Conservation (phyloP, 2,113 vertebrate genomes). For the Cavia aperea region DNA sequence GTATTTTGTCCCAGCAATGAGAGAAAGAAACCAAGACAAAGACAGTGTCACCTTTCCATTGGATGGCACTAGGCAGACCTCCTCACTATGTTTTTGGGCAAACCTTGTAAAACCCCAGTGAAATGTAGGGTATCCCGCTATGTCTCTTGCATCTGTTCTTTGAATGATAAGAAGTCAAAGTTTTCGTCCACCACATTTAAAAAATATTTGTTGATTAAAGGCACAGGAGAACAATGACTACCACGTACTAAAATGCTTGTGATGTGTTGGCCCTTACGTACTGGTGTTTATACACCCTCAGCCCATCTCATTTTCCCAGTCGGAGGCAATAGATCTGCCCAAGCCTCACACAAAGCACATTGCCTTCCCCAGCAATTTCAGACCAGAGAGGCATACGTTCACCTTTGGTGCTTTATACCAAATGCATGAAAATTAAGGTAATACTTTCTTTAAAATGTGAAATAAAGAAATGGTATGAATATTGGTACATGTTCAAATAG, state of each 20-base stretch:
- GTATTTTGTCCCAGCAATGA: too few species aligned
- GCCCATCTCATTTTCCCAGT: not conserved
- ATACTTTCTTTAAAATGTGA: not conserved
- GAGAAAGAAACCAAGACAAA: too few species aligned
- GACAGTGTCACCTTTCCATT: not conserved
- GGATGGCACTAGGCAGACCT: not conserved
- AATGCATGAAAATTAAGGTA: not conserved
- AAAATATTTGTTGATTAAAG: not conserved
- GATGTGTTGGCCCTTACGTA: not conserved
- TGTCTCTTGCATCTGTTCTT: not conserved
- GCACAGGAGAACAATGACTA: not conserved
- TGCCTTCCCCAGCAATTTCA: not conserved
- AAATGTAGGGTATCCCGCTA: not conserved
- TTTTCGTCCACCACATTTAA: slow-evolving; percentile 22
- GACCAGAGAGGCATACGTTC: not conserved
- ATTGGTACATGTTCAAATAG: not conserved
- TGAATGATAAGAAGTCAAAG: not conserved
- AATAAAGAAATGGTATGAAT: not conserved
- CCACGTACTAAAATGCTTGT: not conserved
- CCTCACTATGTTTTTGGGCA: not conserved
- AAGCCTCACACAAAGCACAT: not conserved
- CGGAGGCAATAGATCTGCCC: not conserved
- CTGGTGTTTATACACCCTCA: not conserved
- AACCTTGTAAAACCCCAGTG: not conserved
- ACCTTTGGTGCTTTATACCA: not conserved